Percentiles rank a stretch among this genome's conserved stretches.
These are phyloP conservation scores for Mustela lutreola DNA, from an alignment of 2,113 vertebrate genomes.

Conservation along the genomic window DNA sequence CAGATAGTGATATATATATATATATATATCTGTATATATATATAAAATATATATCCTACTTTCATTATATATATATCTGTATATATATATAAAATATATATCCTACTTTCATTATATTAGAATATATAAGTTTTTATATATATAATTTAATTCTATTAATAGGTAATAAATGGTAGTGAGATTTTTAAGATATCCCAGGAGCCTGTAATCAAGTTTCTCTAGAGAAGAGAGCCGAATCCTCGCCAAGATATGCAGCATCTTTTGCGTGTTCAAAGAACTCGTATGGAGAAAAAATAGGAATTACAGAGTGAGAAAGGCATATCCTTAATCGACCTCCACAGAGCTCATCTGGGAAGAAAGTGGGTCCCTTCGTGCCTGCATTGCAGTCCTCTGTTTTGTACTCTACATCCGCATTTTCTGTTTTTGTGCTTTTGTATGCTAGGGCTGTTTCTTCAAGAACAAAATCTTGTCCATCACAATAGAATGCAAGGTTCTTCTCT, in stretches of 20 bases:
- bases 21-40: too few species aligned
- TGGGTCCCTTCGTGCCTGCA: neutral
- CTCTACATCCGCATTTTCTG: neutral
- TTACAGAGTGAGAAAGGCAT: neutral
- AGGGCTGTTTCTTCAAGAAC: slow-evolving; percentile 48
- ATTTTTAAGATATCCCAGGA: neutral
- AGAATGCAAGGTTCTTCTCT: slow-evolving; percentile 76
- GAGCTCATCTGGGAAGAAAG: neutral
- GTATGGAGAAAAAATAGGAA: neutral
- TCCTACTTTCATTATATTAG: neutral
- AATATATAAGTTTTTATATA: neutral
- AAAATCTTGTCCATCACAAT: slow-evolving; percentile 80
- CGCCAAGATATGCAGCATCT: neutral
- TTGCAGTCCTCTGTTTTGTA: neutral
- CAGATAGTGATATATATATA: neutral
- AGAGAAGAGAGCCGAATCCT: neutral
- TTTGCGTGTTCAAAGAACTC: neutral
- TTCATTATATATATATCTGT: too few species aligned
- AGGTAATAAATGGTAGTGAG: neutral
- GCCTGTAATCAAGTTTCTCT: neutral
- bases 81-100: neutral
- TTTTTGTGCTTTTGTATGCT: neutral
- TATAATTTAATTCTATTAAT: neutral
- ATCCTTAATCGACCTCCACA: slow-evolving; percentile 14
- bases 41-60: too few species aligned